These are phyloP conservation scores for Orthonychiurus folsomi DNA, from an alignment of 2,888 invertebrate genomes.

Conservation along the genomic window DNA sequence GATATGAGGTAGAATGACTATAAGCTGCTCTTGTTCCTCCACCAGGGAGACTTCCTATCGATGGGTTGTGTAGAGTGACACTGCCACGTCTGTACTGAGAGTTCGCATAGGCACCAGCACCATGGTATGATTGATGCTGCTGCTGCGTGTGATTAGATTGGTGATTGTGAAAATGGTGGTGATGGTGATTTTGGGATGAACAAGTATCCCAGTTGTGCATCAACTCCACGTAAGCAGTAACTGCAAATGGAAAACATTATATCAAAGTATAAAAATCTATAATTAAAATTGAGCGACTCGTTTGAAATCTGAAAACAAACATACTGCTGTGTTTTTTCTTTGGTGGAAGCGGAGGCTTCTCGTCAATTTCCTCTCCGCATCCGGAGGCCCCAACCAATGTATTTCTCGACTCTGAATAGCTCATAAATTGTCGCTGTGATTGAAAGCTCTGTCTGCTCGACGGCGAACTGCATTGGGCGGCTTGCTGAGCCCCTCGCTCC, in stretches of 20 bases:
- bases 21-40: neutral
- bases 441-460: constrained; percentile 11
- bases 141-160: constrained; percentile 19
- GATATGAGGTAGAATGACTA: constrained; percentile 28
- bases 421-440: constrained; percentile 32
- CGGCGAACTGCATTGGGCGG: neutral
- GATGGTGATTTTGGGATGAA: constrained; percentile 29
- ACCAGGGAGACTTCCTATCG: neutral
- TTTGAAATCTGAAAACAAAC: too few relatives aligned
- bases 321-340: constrained; percentile 77
- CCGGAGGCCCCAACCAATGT: constrained; percentile 27
- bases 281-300: too few relatives aligned
- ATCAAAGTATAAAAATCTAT: too few relatives aligned
- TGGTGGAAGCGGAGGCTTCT: constrained; percentile 80
- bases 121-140: constrained; percentile 6
- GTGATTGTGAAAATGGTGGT: constrained; percentile 38
- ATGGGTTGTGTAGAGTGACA: neutral
- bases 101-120: neutral
- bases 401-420: constrained; percentile 37
- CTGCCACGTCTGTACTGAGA: constrained; percentile 5
- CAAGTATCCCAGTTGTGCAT: constrained; percentile 38
- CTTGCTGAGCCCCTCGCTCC: neutral
- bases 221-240: constrained; percentile 39
- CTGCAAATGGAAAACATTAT: too few relatives aligned
- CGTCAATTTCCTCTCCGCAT: constrained; percentile 46